A percentile compares a stretch with the other conserved stretches of the same genome.
These are phyloP conservation scores for Dasypogon diadema DNA, from an alignment of 2,888 invertebrate species.

Conservation along the genomic window DNA sequence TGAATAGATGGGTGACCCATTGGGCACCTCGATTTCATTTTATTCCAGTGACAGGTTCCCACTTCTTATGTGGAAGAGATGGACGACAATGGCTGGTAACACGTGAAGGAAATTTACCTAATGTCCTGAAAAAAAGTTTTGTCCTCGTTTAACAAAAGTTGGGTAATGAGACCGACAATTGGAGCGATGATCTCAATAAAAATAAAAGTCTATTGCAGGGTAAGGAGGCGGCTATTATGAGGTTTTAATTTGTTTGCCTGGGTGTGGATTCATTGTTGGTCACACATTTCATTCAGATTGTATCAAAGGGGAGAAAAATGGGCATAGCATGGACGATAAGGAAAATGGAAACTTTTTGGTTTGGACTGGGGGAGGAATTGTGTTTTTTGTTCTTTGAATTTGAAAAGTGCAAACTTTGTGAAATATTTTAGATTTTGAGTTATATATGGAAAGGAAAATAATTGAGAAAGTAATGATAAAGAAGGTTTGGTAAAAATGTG, in stretches of 20 bases:
- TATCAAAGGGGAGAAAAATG: neutral
- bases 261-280: conserved; percentile 25
- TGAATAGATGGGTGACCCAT: neutral
- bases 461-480: no score
- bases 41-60: conserved; percentile 36
- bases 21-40: conserved; percentile 30
- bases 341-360: no score
- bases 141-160: conserved; percentile 23
- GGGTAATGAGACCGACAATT: conserved; percentile 37
- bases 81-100: conserved; percentile 44
- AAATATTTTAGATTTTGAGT: no score
- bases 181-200: conserved; percentile 40
- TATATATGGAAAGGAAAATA: no score
- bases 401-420: no score
- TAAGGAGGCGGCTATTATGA: neutral
- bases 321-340: no score
- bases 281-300: neutral
- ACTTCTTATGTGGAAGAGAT: neutral
- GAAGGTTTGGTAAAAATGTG: no score
- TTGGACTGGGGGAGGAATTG: no score
- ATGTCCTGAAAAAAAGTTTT: conserved; percentile 31
- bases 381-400: no score
- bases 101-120: conserved; percentile 47
- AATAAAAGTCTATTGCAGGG: neutral
- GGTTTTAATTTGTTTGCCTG: conserved; percentile 30